Evolutionary conservation across 2,888 invertebrate genomes (phyloP).

Genomic region (Gastracanthus pulcherrimus): DNA sequence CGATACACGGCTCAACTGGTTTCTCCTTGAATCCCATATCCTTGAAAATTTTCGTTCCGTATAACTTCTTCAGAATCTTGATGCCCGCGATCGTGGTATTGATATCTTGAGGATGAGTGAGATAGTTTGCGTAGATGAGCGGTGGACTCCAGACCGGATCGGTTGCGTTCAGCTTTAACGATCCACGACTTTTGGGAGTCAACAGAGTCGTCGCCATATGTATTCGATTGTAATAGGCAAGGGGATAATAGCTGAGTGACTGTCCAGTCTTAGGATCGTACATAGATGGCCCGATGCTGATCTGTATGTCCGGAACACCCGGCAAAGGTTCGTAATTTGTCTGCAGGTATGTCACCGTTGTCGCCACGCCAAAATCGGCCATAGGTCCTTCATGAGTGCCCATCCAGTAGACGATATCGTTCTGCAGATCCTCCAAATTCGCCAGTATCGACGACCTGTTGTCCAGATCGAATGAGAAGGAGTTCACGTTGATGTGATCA

Average conservation of each 20-base stretch:
- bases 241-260: neutral
- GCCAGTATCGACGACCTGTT: slow-evolving; percentile 56
- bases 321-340: slow-evolving; percentile 78
- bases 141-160: slow-evolving; percentile 84
- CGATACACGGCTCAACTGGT: slow-evolving; percentile 78
- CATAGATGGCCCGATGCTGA: slow-evolving; percentile 73
- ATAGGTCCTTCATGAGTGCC: slow-evolving; percentile 78
- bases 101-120: slow-evolving; percentile 81
- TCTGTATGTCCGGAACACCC: slow-evolving; percentile 80
- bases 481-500: slow-evolving; percentile 80
- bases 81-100: slow-evolving; percentile 80
- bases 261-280: slow-evolving; percentile 73
- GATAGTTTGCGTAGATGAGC: slow-evolving; percentile 84
- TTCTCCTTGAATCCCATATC: slow-evolving; percentile 79
- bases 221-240: slow-evolving; percentile 79
- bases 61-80: slow-evolving; percentile 79
- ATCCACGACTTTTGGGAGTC: slow-evolving; percentile 82
- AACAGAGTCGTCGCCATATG: slow-evolving; percentile 82
- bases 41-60: slow-evolving; percentile 80
- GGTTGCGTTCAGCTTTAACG: slow-evolving; percentile 80
- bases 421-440: slow-evolving; percentile 63
- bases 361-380: slow-evolving; percentile 80
- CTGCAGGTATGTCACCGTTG: slow-evolving; percentile 81
- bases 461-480: slow-evolving; percentile 66
- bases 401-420: slow-evolving; percentile 68